Conservation (phyloP, 2,113 vertebrate genomes). For the Gymnocephalus cernua region DNA sequence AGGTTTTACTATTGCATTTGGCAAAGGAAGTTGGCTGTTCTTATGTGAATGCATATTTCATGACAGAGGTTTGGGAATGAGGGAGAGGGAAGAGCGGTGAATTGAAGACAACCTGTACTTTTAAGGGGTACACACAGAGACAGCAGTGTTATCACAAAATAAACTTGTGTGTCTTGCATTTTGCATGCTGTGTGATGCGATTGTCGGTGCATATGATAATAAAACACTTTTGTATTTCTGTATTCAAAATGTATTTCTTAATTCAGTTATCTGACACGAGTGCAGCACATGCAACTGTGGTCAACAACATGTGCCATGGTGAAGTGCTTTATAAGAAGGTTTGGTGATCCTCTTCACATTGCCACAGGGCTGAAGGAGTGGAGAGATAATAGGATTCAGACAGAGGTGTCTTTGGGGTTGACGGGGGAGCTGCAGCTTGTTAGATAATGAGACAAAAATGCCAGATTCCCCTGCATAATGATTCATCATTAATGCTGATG, state of each 20-base stretch:
- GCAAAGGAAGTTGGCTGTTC: conserved; percentile 34
- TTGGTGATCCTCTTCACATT: conserved; percentile 26
- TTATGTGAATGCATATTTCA: conserved; percentile 76
- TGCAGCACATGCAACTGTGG: conserved; percentile 19
- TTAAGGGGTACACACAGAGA: conserved; percentile 15
- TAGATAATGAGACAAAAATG: conserved; percentile 71
- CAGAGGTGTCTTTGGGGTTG: conserved; percentile 48
- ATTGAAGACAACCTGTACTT: conserved; percentile 35
- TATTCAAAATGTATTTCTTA: not conserved
- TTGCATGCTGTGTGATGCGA: conserved; percentile 12
- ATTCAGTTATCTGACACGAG: conserved; percentile 3
- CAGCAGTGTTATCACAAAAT: conserved; percentile 23
- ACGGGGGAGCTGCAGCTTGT: conserved; percentile 45
- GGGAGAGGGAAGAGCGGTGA: conserved; percentile 39
- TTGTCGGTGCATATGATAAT: conserved; percentile 25
- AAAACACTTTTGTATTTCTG: conserved; percentile 17
- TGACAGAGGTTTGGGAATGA: conserved; percentile 52
- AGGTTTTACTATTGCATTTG: conserved; percentile 29
- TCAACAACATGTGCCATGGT: conserved; percentile 30
- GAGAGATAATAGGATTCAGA: conserved; percentile 44
- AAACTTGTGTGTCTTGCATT: conserved; percentile 24
- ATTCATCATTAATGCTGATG: conserved; percentile 71
- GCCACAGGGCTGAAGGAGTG: not conserved
- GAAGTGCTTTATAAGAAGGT: conserved; percentile 9
- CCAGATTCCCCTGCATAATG: conserved; percentile 71